Conservation (phyloP, 2,888 invertebrate genomes). For the Acutogordius australiensis region DNA sequence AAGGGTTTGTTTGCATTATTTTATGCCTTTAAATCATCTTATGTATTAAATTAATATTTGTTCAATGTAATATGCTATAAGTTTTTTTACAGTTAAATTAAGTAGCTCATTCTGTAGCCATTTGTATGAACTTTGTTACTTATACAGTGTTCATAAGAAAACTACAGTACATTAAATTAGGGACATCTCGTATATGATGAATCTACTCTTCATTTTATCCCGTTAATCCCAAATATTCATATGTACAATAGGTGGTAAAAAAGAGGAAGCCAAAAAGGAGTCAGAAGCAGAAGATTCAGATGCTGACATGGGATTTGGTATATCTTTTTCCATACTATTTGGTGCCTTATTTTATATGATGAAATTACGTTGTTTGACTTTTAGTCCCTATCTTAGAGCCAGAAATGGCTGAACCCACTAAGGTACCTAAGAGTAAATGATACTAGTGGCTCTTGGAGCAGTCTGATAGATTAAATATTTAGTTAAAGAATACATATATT, state of each 20-base stretch:
- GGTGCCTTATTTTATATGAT: too few species aligned
- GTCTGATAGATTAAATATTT: too few species aligned
- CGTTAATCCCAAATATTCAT: slow-evolving; percentile 13
- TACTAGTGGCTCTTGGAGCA: too few species aligned
- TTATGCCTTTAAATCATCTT: too few species aligned
- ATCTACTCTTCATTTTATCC: not conserved
- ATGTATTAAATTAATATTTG: too few species aligned
- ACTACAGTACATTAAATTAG: not conserved
- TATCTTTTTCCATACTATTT: too few species aligned
- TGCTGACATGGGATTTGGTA: slow-evolving; percentile 26
- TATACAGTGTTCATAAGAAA: slow-evolving; percentile 6
- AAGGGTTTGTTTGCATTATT: too few species aligned
- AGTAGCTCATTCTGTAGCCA: slow-evolving; percentile 8
- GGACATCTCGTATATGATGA: not conserved
- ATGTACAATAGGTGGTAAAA: slow-evolving; percentile 16
- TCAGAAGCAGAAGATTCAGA: slow-evolving; percentile 22
- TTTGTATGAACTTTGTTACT: not conserved
- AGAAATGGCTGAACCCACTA: slow-evolving; percentile 31
- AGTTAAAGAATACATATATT: too few species aligned
- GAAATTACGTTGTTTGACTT: not conserved
- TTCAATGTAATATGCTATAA: not conserved
- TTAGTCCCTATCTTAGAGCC: slow-evolving; percentile 21
- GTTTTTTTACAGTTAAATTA: not conserved
- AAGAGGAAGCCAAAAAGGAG: slow-evolving; percentile 21
- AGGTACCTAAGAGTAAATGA: too few species aligned